Base-by-base conservation (phyloP, 2,797 vertebrate species). In the Sebastes reedi region DNA sequence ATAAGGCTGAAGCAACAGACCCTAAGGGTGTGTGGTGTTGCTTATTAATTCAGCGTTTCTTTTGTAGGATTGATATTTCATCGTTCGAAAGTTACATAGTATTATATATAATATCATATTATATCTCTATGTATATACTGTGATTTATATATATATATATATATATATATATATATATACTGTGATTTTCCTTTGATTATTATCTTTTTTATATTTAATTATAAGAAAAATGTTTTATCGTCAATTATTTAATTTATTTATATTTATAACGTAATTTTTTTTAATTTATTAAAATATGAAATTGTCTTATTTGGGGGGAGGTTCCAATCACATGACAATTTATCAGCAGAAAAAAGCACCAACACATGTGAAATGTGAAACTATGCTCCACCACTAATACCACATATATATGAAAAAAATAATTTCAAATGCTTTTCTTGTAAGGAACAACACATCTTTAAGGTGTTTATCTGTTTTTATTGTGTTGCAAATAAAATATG, bases 1-100 rank as follows among this genome's bases (percentile, higher is more conserved):
- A 16, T 18, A 16, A 0, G 1, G 14, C 42, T 46, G 42, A 0
- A 46, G 42, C 6, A 46, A 46, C 14, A 46, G 0, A 46, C 42
- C 42, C 42, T 24, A 24, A 58, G 25, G 25, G 25, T 58, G 14
- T 0, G 13, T 27, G 22, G 10, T 24, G 0, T 52, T 55, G n/a
- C 52, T 55, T 11, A 24, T 55, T 55, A 27, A 58, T 27, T 8
- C 24, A 58, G 25, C 2, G 0, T 20, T 61, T n/a, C 10, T 12
- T 61, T 32, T 34, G 0, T 32, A n/a, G n/a, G 3, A 61, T 34
- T 34, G 59, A 12, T n/a, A n/a, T 32, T n/a, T n/a, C 5, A 14
- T 58, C 6, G 14, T 27, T 29, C 2, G 2, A 58, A 58, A 8
- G 18, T 32, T 32, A 32, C 29, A n/a, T 61, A 39, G 36, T 2